Evolutionary conservation across 2,113 vertebrate genomes (phyloP).

Genomic region (Phyllostomus hastatus): DNA sequence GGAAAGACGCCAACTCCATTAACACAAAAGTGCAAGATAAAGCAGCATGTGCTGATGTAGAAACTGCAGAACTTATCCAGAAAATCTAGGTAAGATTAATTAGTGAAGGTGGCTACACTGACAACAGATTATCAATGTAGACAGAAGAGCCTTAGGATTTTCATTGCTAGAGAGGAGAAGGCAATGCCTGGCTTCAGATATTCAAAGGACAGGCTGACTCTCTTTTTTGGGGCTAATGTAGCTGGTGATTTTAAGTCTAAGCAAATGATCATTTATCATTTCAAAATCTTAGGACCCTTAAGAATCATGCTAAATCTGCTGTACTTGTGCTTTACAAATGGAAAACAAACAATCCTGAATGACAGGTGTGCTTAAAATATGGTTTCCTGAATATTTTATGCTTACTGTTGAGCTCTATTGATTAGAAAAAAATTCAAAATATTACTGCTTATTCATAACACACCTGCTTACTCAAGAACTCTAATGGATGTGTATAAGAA

Average conservation of each 20-base stretch:
- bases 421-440: background rate
- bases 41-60: background rate
- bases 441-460: background rate
- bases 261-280: background rate
- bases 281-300: background rate
- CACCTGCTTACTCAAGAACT: background rate
- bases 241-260: background rate
- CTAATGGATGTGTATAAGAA: background rate
- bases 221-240: background rate
- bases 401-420: background rate
- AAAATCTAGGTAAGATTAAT: background rate
- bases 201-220: background rate
- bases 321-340: background rate
- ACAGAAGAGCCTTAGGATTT: background rate
- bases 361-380: background rate
- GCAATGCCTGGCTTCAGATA: background rate
- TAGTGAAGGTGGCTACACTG: background rate
- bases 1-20: background rate
- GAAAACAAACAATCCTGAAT: background rate
- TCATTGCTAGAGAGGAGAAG: background rate
- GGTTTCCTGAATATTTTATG: background rate
- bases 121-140: background rate
- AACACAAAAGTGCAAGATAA: background rate
- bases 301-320: background rate
- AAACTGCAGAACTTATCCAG: background rate